Evolutionary conservation across 2,888 invertebrate genomes (phyloP).

Genomic region (Caenorhabditis plicata): DNA sequence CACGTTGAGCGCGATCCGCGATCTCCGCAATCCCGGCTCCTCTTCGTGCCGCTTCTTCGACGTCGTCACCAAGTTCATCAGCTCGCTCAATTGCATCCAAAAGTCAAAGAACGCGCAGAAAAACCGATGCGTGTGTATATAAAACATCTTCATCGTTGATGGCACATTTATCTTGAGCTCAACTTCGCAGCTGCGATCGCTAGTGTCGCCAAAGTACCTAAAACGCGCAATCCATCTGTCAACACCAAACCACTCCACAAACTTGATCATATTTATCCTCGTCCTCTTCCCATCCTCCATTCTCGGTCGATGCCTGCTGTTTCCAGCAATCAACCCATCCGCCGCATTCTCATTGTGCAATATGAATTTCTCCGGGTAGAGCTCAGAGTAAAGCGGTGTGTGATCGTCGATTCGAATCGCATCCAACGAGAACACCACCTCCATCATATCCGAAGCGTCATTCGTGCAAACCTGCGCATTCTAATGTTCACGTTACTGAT

Average conservation of each 20-base stretch:
- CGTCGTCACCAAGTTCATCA: constrained; percentile 76
- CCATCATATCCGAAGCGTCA: constrained; percentile 42
- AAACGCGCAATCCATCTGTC: too few species aligned
- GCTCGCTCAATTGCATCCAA: constrained; percentile 77
- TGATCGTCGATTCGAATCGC: constrained; percentile 47
- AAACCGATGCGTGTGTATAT: constrained; percentile 75
- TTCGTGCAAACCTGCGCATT: constrained; percentile 34
- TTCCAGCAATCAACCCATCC: too few species aligned
- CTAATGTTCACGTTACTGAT: not conserved
- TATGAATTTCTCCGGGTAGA: constrained; percentile 78
- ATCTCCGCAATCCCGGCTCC: constrained; percentile 6
- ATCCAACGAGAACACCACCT: constrained; percentile 36
- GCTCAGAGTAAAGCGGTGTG: constrained; percentile 50
- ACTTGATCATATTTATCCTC: constrained; percentile 18
- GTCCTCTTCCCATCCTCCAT: constrained; percentile 21
- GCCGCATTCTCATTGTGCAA: constrained; percentile 31
- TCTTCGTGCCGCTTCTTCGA: constrained; percentile 25
- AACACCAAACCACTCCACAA: too few species aligned
- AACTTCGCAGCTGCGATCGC: constrained; percentile 73
- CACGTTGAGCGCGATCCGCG: constrained; percentile 18
- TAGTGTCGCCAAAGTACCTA: constrained; percentile 68
- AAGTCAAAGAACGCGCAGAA: constrained; percentile 85
- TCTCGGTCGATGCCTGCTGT: constrained; percentile 4
- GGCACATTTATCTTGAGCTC: constrained; percentile 78
- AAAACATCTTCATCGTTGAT: constrained; percentile 69